Base-by-base conservation (phyloP, 2,113 vertebrate genomes). In the Sarotherodon lohbergeri region DNA sequence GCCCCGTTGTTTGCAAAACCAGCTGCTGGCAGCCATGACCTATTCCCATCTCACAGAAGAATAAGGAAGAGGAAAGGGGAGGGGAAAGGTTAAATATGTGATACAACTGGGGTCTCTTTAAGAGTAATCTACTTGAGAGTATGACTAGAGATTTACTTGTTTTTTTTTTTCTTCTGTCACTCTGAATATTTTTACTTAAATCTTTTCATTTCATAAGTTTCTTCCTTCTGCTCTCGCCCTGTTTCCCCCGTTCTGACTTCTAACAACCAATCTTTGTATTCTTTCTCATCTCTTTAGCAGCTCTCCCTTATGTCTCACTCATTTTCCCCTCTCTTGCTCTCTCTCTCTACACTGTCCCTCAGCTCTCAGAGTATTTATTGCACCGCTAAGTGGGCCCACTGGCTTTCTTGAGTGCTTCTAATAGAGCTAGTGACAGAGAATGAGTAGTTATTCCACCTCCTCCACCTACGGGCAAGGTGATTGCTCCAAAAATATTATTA, bases 391-490 rank as follows among this genome's bases (percentile, higher is more conserved):
- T 94, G 91, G 71, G 59, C 89, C 80, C 43, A 90, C 80, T 68
- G 82, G 91, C 83, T 89, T 94, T 88, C 90, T 84, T 34, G 86
- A 92, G 91, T 91, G 83, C 85, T 88, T 88, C 89, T 89, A 80
- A 93, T 89, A 83, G 82, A 91, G 78, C 48, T 78, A 56, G 86
- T 87, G 86, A 90, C 84, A 81, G 61, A 89, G 85, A 84, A 79
- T 56, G 84, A 91, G 76, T 89, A 91, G 89, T 91, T 91, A 86
- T 91, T 91, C 91, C 83, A 86, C 91, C 91, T 90, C 89, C 88
- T 86, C 86, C 90, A 86, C 91, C 93, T 93, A 88, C 84, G 2
- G 93, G 61, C 71, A 89, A 93, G 89, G 90, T 93, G 90, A 94
- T 32, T 5, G 80, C 82, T 88, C 50, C 55, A 76, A 80, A 91